Percentiles rank a stretch among this genome's conserved stretches.
phyloP scores from a whole-genome alignment of 64 coral and sea anemone genomes.

The Pachyseris speciosa region DNA sequence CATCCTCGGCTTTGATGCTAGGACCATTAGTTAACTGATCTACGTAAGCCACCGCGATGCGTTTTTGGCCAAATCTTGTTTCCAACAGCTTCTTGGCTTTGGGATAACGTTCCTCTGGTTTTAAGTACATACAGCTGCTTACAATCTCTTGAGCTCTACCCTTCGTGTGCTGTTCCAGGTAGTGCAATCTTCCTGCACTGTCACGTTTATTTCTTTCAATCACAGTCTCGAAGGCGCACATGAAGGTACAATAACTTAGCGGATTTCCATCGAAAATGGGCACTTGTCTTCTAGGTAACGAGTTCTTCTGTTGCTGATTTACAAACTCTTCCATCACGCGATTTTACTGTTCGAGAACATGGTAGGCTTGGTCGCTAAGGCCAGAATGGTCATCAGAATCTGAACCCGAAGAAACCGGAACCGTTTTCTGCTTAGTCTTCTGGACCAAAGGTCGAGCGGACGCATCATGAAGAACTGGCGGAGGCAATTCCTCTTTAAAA shows the following conservation, averaged over 20 bases:
- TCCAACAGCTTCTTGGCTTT: constrained; percentile 34
- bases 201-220: constrained; percentile 36
- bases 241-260: constrained; percentile 28
- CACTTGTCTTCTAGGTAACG: constrained; percentile 16
- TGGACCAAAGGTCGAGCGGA: not conserved
- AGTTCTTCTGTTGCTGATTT: not conserved
- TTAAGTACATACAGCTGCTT: constrained; percentile 9
- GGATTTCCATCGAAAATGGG: constrained; percentile 40
- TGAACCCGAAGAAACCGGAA: not conserved
- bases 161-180: constrained; percentile 27
- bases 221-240: constrained; percentile 54
- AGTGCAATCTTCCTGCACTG: constrained; percentile 10
- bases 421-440: not conserved
- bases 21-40: constrained; percentile 49
- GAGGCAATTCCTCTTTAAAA: not conserved
- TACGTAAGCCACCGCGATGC: constrained; percentile 42
- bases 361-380: not conserved
- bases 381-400: not conserved
- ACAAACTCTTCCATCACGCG: constrained; percentile 4
- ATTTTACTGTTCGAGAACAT: not conserved
- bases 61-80: constrained; percentile 23
- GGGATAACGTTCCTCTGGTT: constrained; percentile 11
- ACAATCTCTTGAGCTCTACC: constrained; percentile 17
- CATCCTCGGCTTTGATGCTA: constrained; percentile 47
- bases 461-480: not conserved